A percentile compares a stretch with the other conserved stretches of the same genome.
phyloP scores from a whole-genome alignment of 2,113 vertebrate species.

The Potamarius usumacintae region DNA sequence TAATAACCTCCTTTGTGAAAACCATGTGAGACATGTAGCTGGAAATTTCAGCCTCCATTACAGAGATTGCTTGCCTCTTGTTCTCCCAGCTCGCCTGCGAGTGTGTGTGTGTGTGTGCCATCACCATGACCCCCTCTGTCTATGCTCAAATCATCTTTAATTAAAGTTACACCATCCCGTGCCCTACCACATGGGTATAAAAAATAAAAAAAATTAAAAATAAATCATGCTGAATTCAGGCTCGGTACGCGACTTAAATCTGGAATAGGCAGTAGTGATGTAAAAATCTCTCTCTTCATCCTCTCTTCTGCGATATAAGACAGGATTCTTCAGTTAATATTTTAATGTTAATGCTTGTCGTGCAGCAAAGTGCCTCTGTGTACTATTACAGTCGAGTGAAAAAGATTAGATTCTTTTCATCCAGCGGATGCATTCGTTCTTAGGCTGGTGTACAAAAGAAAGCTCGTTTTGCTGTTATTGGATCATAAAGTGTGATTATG shows the following conservation, averaged over 20 bases:
- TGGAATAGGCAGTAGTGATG: constrained; percentile 18
- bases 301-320: neutral
- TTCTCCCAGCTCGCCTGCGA: neutral
- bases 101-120: neutral
- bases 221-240: constrained; percentile 18
- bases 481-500: constrained; percentile 22
- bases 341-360: constrained; percentile 20
- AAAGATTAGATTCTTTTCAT: neutral
- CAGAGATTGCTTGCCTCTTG: neutral
- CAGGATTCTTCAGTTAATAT: neutral
- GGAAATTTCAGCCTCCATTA: neutral
- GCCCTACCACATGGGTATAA: constrained; percentile 25
- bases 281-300: neutral
- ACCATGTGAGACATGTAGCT: neutral
- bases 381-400: neutral
- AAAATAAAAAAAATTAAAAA: neutral
- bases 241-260: constrained; percentile 12
- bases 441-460: neutral
- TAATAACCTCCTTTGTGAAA: neutral
- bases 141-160: constrained; percentile 38
- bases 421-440: neutral
- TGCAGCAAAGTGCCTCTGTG: constrained; percentile 13
- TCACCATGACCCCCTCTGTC: constrained; percentile 2
- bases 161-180: constrained; percentile 28
- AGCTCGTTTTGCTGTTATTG: constrained; percentile 7